A percentile compares a stretch with the other conserved stretches of the same genome.
Conservation (phyloP, 1,140 invertebrate genomes). For the Eupristina koningsbergeri region DNA sequence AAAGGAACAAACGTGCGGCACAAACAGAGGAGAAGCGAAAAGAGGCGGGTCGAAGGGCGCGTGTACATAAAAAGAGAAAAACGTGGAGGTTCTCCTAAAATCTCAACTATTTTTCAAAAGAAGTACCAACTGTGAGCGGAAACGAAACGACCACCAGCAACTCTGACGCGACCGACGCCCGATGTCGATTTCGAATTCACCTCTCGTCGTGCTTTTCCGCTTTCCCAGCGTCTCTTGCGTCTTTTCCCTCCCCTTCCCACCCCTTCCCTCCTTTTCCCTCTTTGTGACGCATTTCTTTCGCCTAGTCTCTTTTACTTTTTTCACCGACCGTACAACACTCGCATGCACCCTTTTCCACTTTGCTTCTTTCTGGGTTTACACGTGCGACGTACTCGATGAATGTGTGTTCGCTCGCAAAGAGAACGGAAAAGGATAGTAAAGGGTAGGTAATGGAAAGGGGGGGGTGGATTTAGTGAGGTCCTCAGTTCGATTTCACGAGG, state of each 20-base stretch:
- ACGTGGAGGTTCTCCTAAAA: conserved; percentile 40
- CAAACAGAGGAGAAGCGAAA: not conserved
- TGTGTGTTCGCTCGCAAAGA: not conserved
- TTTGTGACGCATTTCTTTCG: not conserved
- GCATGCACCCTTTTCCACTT: conserved; percentile 1
- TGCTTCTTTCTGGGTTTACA: conserved; percentile 19
- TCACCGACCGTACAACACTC: not conserved
- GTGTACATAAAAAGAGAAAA: conserved; percentile 23
- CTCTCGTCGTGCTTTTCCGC: conserved; percentile 26
- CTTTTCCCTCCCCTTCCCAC: not conserved
- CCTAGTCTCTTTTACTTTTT: not conserved
- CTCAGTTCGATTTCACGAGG: not conserved
- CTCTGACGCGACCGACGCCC: not conserved
- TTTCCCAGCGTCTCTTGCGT: conserved; percentile 17
- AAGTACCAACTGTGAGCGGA: conserved; percentile 31
- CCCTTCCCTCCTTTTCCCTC: not conserved
- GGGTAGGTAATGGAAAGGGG: not conserved
- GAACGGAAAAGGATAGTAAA: not conserved
- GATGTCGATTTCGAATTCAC: conserved; percentile 40
- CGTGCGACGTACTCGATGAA: not conserved
- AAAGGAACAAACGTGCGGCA: not conserved
- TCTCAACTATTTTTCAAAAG: conserved; percentile 45
- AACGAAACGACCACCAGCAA: conserved; percentile 17
- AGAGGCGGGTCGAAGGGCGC: conserved; percentile 18
- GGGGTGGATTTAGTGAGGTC: not conserved